Base-by-base conservation (phyloP, 2,888 invertebrate species). In the Idaea aversata region DNA sequence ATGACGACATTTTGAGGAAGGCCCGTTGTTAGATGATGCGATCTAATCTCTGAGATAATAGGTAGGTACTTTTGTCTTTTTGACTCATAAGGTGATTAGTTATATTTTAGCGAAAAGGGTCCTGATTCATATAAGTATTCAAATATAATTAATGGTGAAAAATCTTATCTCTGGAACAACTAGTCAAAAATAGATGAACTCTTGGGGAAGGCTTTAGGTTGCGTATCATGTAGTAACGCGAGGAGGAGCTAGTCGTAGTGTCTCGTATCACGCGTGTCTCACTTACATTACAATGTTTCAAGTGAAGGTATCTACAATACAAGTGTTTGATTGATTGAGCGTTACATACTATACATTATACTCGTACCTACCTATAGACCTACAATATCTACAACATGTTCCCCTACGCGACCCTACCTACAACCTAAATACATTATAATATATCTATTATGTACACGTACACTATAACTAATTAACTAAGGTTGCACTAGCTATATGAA, bases 191-290 rank as follows among this genome's bases (percentile, higher is more conserved):
- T 25, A 25, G 25, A 25, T 25, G 2, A 2, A 25, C 25, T 25
- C 10, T 57, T 57, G 57, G n/a, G n/a, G n/a, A n/a, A n/a, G n/a
- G n/a, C 3, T 57, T 7, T 57, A 15, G 57, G 57, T 1, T 7
- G 57, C 7, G 57, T 57, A 57, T 57, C 15, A 63, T 34, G 63
- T 16, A 57, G 62, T 62, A 59, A n/a, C 58, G 63, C 47, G 34
- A 13, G 57, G 61, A 60, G 61, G 63, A 16, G 15, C 6, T 16
- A n/a, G 63, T 58, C 64, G 62, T 34, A 62, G n/a, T 57, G 47
- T 36, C 0, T 47, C 47, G 47, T 7, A 3, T 13, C 47, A 13
- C 47, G 7, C 13, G 7, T 47, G 47, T 13, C 3, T 47, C 7
- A 4, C 13, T 47, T 13, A 13, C 47, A 7, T 7, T 13, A 47